Base-by-base conservation (phyloP, 2,888 invertebrate species). In the Dicyrtomina minuta region DNA sequence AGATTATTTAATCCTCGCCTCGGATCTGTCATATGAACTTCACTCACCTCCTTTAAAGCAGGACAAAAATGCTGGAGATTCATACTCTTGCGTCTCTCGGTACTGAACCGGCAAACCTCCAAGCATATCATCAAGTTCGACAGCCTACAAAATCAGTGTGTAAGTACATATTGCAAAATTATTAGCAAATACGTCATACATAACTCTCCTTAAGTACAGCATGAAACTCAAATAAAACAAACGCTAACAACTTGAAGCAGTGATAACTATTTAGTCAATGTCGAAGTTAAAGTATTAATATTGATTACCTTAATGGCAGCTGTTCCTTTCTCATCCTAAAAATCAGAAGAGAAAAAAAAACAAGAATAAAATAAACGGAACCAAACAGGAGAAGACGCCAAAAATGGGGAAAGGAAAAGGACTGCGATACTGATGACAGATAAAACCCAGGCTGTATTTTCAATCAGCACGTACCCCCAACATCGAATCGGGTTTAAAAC, bases 41-140 rank as follows among this genome's bases (percentile, higher is more conserved):
- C 15, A 68, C 68, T 27, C 72, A 80, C 79, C 79, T 81, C 81
- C 80, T 79, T 83, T 82, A 82, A 93, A 95, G 80, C 91, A 89
- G 17, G 89, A 88, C 5, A 89, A 82, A 83, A 95, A 95, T 74
- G 88, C 82, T 72, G 88, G 86, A 12, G 91, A 90, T 82, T 95
- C 94, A 77, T 93, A 89, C 41, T 90, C 90, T 84, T 94, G 88
- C 4, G 89, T 88, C 83, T 95, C 94, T 62, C 94, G 85, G 81
- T 94, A 89, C 81, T 95, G 93, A 0, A 93, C 87, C 0, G 94
- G 92, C 0, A 86, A 88, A 0, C 94, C 94, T 13, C 89, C 88
- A 46, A 95, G 86, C 70, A 88, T 86, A 79, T 94, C 92, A 79
- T 94, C 94, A 62, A 95, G 82, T 68, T 92, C 92, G 0, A 95